phyloP scores from a whole-genome alignment of 2,797 vertebrate species.

The Pangasius krempfi region DNA sequence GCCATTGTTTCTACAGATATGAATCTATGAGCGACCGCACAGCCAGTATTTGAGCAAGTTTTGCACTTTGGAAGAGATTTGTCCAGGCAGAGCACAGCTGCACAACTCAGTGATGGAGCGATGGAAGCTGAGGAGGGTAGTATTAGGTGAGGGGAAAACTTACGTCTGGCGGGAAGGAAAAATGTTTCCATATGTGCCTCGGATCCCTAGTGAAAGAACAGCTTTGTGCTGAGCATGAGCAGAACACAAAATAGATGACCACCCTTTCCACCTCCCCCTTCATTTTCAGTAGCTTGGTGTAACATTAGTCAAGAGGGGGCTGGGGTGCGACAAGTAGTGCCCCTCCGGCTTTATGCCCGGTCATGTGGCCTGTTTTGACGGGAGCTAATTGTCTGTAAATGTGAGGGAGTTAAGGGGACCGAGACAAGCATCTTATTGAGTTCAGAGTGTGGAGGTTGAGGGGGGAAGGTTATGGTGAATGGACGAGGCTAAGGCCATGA shows the following conservation, averaged over 20 bases:
- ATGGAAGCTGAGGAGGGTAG: slow-evolving; percentile 54
- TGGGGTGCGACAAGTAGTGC: slow-evolving; percentile 52
- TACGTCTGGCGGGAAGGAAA: slow-evolving; percentile 65
- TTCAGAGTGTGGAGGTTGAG: slow-evolving; percentile 11
- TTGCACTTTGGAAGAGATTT: slow-evolving; percentile 30
- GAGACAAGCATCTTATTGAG: slow-evolving; percentile 32
- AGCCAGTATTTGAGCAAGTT: not conserved
- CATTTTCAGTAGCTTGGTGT: slow-evolving; percentile 60
- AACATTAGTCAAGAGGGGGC: slow-evolving; percentile 65
- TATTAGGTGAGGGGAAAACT: slow-evolving; percentile 50
- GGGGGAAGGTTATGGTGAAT: not conserved
- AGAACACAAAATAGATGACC: slow-evolving; percentile 63
- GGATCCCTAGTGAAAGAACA: slow-evolving; percentile 75
- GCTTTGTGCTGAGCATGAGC: slow-evolving; percentile 74
- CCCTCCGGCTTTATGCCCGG: slow-evolving; percentile 55
- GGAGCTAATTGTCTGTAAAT: slow-evolving; percentile 73
- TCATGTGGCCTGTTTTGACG: slow-evolving; percentile 69
- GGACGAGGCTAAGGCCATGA: not conserved
- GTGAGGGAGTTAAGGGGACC: slow-evolving; percentile 53
- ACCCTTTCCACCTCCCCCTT: slow-evolving; percentile 44
- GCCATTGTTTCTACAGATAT: not conserved
- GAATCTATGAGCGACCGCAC: not conserved
- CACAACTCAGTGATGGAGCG: slow-evolving; percentile 37
- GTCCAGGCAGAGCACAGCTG: slow-evolving; percentile 55
- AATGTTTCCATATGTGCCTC: slow-evolving; percentile 76